A percentile compares a stretch with the other conserved stretches of the same genome.
Conservation (phyloP, 1,140 invertebrate species). For the Bradysia coprophila region DNA sequence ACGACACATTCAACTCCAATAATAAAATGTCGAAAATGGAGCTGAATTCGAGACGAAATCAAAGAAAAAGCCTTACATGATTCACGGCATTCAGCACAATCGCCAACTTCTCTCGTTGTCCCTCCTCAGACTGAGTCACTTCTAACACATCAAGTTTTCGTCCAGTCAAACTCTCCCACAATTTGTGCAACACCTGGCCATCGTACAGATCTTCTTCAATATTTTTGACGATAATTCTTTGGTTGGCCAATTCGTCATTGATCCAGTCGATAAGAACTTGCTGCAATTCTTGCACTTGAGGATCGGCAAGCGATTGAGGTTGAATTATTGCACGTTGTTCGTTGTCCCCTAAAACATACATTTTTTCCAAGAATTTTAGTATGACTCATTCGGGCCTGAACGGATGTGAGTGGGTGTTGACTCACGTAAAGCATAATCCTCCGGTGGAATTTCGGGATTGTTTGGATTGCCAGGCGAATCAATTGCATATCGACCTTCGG, state of each 20-base stretch:
- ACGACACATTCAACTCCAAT: no score
- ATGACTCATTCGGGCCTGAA: neutral
- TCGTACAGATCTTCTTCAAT: conserved; percentile 97
- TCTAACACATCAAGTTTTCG: conserved; percentile 91
- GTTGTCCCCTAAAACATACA: conserved; percentile 59
- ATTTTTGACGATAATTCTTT: conserved; percentile 94
- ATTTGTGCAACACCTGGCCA: conserved; percentile 93
- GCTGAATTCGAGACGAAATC: no score
- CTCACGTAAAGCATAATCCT: conserved; percentile 78
- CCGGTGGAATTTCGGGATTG: conserved; percentile 68
- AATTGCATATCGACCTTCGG: conserved; percentile 92
- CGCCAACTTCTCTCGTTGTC: conserved; percentile 85
- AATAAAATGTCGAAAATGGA: no score
- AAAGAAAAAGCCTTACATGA: no score
- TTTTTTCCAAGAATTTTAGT: neutral
- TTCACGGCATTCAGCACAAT: conserved; percentile 78
- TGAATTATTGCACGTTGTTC: conserved; percentile 95
- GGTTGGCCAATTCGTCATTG: conserved; percentile 91
- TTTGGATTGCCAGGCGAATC: conserved; percentile 82
- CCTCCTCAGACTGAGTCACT: conserved; percentile 96
- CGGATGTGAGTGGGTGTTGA: conserved; percentile 5
- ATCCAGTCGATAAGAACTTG: conserved; percentile 92
- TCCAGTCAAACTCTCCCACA: conserved; percentile 81
- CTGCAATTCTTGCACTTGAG: conserved; percentile 72
- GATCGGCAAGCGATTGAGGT: conserved; percentile 66